phyloP scores from a whole-genome alignment of 1,140 invertebrate genomes.

The Drosophila bifasciata region DNA sequence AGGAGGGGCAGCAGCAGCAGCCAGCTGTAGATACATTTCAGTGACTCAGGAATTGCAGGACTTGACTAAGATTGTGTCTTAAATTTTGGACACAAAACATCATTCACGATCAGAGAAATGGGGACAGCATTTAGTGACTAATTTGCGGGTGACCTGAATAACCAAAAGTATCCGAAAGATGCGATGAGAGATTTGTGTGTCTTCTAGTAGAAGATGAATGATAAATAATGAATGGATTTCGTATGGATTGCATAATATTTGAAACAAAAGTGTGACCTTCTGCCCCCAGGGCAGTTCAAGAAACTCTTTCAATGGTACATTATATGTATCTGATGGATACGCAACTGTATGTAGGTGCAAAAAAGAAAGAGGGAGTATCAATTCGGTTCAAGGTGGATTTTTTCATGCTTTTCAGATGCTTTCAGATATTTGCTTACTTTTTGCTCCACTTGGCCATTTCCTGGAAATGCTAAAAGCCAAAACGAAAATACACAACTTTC shows the following conservation, averaged over 20 bases:
- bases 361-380: constrained; percentile 16
- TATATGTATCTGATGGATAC: constrained; percentile 49
- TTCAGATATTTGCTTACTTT: constrained; percentile 22
- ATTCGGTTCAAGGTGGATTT: constrained; percentile 7
- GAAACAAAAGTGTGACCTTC: constrained; percentile 50
- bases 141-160: constrained; percentile 30
- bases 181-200: neutral
- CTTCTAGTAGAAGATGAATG: constrained; percentile 37
- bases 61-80: constrained; percentile 31
- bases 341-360: constrained; percentile 42
- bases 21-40: constrained; percentile 11
- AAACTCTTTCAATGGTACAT: constrained; percentile 30
- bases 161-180: constrained; percentile 25
- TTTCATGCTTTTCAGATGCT: neutral
- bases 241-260: constrained; percentile 40
- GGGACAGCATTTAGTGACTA: constrained; percentile 36
- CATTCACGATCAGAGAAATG: constrained; percentile 20
- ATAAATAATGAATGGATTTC: constrained; percentile 12
- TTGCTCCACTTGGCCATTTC: constrained; percentile 61
- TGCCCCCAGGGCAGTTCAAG: neutral
- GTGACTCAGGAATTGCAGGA: constrained; percentile 37
- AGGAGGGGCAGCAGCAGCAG: neutral
- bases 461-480: constrained; percentile 68
- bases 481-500: constrained; percentile 22
- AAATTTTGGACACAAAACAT: constrained; percentile 30